Percentiles rank a stretch among this genome's conserved stretches.
Evolutionary conservation across 2,113 vertebrate genomes (phyloP).

Genomic region (Panthera uncia): DNA sequence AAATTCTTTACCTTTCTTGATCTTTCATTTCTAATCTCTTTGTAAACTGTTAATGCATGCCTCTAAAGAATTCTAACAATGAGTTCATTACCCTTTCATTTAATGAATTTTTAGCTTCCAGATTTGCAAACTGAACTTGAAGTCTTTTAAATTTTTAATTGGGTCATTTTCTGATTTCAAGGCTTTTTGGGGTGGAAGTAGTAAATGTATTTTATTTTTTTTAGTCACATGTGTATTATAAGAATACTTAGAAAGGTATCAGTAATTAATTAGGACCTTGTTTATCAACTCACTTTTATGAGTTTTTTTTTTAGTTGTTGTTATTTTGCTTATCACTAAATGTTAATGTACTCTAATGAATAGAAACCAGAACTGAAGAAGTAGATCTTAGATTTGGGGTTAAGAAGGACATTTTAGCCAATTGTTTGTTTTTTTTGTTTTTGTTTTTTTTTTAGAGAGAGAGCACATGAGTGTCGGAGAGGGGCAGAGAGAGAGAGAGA

Average conservation of each 20-base stretch:
- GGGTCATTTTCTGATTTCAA: neutral
- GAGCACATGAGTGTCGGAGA: too few species aligned
- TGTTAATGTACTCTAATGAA: conserved; percentile 9
- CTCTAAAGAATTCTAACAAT: neutral
- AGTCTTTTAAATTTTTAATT: conserved; percentile 54
- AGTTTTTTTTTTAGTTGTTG: neutral
- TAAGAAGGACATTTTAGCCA: neutral
- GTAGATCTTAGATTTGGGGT: neutral
- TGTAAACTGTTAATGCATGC: neutral
- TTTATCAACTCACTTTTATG: conserved; percentile 10
- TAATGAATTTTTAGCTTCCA: conserved; percentile 25
- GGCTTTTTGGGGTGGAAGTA: neutral
- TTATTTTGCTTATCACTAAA: neutral
- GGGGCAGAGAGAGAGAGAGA: too few species aligned
- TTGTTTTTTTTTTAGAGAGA: too few species aligned
- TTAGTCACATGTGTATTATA: neutral
- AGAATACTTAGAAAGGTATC: neutral
- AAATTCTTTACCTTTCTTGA: neutral
- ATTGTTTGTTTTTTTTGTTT: too few species aligned
- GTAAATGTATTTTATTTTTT: neutral
- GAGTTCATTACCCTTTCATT: conserved; percentile 9
- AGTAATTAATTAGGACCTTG: neutral
- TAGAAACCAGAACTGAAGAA: conserved; percentile 12
- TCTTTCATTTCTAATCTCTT: neutral
- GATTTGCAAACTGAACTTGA: neutral